A percentile compares a stretch with the other conserved stretches of the same genome.
phyloP scores from a whole-genome alignment of 2,113 vertebrate species.

The Anas platyrhynchos region DNA sequence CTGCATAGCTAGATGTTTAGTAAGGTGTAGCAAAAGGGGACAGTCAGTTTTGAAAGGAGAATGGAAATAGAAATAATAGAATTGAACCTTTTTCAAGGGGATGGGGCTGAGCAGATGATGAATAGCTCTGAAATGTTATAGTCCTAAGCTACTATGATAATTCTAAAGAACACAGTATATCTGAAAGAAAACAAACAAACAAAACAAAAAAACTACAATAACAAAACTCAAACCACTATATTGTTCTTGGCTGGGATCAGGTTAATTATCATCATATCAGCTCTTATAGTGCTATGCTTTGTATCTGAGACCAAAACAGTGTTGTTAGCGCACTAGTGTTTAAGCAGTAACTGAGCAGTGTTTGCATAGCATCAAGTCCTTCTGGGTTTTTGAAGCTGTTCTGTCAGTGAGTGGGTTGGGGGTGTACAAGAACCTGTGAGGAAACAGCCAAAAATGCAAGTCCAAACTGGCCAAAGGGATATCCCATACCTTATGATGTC shows the following conservation, averaged over 20 bases:
- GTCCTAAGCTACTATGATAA: neutral
- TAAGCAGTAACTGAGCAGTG: neutral
- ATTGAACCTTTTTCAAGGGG: neutral
- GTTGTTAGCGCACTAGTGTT: neutral
- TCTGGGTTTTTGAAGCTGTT: neutral
- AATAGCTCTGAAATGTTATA: neutral
- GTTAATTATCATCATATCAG: neutral
- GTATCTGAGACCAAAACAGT: neutral
- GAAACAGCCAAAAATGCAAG: no score
- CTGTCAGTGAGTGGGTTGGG: neutral
- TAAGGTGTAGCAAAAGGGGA: neutral
- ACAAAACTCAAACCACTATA: fast-evolving
- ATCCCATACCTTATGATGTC: neutral
- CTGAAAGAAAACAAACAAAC: no score
- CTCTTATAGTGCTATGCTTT: neutral
- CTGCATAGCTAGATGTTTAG: neutral
- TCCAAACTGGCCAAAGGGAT: neutral
- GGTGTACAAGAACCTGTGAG: neutral
- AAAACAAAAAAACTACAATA: neutral
- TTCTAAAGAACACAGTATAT: neutral
- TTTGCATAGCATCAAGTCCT: neutral
- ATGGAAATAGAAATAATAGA: neutral
- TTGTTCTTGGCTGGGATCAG: neutral
- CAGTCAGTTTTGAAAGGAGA: neutral
- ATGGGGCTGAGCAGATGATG: neutral